phyloP scores from a whole-genome alignment of 1,140 invertebrate genomes.

The Pinna nobilis region DNA sequence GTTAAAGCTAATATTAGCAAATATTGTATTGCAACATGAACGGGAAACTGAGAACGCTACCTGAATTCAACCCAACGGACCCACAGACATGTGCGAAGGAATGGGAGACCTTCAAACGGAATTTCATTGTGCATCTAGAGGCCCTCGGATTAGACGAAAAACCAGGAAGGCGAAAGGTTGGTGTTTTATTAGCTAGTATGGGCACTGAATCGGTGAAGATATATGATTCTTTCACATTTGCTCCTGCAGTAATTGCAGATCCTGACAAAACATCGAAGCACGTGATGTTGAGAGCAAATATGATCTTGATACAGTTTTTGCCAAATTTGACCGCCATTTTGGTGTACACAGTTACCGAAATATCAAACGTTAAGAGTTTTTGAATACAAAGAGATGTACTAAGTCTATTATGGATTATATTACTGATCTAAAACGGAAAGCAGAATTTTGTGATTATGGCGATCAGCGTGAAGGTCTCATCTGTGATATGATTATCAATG shows the following conservation, averaged over 20 bases:
- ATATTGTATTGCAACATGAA: neutral
- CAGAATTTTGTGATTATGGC: constrained; percentile 40
- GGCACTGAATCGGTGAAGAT: neutral
- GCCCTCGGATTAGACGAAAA: constrained; percentile 14
- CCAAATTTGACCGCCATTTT: constrained; percentile 30
- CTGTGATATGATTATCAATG: constrained; percentile 39
- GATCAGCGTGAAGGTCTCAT: constrained; percentile 35
- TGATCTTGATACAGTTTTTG: constrained; percentile 1
- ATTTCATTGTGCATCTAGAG: constrained; percentile 10
- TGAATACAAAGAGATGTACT: constrained; percentile 31
- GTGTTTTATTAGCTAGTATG: constrained; percentile 2
- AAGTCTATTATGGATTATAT: constrained; percentile 39
- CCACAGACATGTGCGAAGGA: neutral
- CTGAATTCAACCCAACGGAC: constrained; percentile 1
- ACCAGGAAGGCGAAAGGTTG: no score
- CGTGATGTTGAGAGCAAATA: neutral
- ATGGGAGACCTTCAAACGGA: constrained; percentile 6
- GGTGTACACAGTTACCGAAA: constrained; percentile 39
- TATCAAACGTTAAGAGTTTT: constrained; percentile 31
- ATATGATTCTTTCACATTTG: neutral
- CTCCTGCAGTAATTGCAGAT: neutral
- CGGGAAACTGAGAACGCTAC: neutral
- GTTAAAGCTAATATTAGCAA: neutral
- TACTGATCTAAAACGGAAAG: constrained; percentile 32
- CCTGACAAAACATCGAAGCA: neutral